Base-by-base conservation (phyloP, 2,113 vertebrate species). In the Xiphophorus couchianus region DNA sequence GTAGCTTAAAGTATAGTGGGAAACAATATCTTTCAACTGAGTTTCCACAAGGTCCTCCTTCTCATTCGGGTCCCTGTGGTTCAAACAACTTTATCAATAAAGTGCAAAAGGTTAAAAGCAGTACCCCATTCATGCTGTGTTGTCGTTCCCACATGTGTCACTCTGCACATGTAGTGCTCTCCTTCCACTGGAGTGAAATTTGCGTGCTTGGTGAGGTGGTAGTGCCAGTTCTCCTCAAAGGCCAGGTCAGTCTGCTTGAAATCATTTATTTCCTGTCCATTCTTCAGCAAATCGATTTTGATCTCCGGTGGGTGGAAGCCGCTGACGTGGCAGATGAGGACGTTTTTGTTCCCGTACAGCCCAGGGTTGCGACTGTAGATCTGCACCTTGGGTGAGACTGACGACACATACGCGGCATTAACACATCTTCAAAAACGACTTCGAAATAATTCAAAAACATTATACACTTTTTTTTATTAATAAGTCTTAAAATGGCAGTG, bases 221-320 rank as follows among this genome's bases (percentile, higher is more conserved):
- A 98, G 9, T 89, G 64, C 97, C 97, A 97, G 75, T 92, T 89
- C 0, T 90, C 74, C 1, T 90, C 88, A 71, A 97, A 98, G 67
- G 95, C 88, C 92, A 97, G 84, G 76, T 97, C 96, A 0, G 93
- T 77, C 29, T 87, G 90, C 0, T 73, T 0, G 0, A 85, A 25
- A 0, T 0, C 0, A 0, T 6, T 0, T 0, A 98, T 92, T 0
- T 48, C 33, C 0, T 30, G 0, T 0, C 54, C 90, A 0, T 96
- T 87, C 64, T 81, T 91, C 8, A 95, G 54, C 2, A 98, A 66
- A 0, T 88, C 1, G 0, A 97, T 88, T 0, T 12, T 11, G 3
- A 98, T 95, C 2, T 94, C 78, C 0, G 96, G 95, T 0, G 96
- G 97, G 22, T 97, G 84, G 80, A 97, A 98, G 0, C 69, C 76